phyloP scores from a whole-genome alignment of 2,113 vertebrate genomes.

The Entomyzon cyanotis region DNA sequence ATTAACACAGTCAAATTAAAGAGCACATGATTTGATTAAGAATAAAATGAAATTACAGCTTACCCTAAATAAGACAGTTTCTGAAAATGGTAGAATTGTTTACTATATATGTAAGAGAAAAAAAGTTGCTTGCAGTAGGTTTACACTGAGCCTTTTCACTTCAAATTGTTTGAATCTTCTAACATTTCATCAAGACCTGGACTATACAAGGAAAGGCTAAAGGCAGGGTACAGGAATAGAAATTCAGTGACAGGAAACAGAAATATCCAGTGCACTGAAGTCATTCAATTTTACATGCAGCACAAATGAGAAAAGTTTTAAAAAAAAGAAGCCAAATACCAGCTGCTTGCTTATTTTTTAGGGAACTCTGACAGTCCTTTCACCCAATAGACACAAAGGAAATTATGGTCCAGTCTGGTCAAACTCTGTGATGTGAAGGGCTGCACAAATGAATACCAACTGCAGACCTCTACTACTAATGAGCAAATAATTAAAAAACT shows the following conservation, averaged over 20 bases:
- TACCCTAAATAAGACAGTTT: background rate
- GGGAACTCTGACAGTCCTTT: background rate
- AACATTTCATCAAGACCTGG: background rate
- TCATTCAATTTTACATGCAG: background rate
- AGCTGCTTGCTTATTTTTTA: background rate
- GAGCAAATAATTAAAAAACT: background rate
- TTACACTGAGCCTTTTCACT: background rate
- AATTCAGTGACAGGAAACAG: background rate
- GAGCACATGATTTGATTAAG: constrained; percentile 6
- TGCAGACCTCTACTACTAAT: background rate
- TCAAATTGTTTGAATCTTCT: background rate
- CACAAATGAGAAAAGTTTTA: background rate
- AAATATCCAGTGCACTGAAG: background rate
- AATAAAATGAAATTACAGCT: constrained; percentile 12
- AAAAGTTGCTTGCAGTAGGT: background rate
- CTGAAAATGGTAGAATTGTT: background rate
- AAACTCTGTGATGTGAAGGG: background rate
- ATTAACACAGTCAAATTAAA: constrained; percentile 37
- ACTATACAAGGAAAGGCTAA: background rate
- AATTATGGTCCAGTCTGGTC: background rate
- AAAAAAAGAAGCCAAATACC: background rate
- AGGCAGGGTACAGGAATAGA: background rate
- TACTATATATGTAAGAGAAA: background rate
- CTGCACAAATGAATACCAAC: background rate
- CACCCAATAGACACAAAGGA: background rate